phyloP scores from a whole-genome alignment of 2,797 vertebrate genomes.

The Chaetophractus vellerosus region DNA sequence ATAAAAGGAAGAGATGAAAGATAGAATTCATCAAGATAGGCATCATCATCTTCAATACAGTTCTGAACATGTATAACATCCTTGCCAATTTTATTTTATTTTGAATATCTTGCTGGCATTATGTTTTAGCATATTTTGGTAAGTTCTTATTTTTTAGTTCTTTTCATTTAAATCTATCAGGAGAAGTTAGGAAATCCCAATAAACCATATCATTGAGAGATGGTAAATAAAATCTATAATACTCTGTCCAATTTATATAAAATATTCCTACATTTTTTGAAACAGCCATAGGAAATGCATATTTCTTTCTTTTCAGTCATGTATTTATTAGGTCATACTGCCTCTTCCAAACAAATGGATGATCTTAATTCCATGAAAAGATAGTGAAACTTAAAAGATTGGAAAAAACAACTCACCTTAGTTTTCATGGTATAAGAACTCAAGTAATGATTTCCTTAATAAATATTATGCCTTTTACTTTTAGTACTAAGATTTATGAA shows the following conservation, averaged over 20 bases:
- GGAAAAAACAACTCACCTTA: not conserved
- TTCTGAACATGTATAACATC: not conserved
- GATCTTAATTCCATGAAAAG: not conserved
- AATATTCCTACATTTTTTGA: not conserved
- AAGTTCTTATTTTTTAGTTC: not conserved
- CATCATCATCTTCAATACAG: not conserved
- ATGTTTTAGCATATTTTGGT: not conserved
- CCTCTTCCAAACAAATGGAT: not conserved
- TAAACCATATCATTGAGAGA: not conserved
- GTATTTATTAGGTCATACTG: too few species aligned
- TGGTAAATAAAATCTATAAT: not conserved
- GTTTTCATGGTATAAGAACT: not conserved
- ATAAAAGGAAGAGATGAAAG: not conserved
- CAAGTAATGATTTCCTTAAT: not conserved
- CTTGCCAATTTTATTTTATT: not conserved
- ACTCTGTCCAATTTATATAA: not conserved
- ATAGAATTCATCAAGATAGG: not conserved
- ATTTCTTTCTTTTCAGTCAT: not conserved
- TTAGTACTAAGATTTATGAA: not conserved
- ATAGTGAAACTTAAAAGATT: not conserved
- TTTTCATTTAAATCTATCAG: not conserved
- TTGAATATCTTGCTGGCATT: not conserved
- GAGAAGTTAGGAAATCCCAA: not conserved
- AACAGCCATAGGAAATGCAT: not conserved
- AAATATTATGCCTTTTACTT: not conserved